Base-by-base conservation (phyloP, 2,113 vertebrate species). In the Actenoides lindsayi region DNA sequence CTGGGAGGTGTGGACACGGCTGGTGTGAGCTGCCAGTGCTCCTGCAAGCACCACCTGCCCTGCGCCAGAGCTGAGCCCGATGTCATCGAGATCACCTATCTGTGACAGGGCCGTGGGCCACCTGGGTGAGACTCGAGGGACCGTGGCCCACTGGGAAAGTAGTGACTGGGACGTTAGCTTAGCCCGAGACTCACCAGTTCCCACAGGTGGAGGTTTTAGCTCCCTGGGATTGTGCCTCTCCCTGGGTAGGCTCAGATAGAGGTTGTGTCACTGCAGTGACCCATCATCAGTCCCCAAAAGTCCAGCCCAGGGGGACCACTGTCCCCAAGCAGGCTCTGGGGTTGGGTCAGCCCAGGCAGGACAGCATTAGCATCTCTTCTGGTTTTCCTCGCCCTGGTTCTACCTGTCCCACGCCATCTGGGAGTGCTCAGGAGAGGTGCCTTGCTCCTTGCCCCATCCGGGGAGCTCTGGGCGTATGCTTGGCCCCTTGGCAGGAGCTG, bases 11-110 rank as follows among this genome's bases (percentile, higher is more conserved):
- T 2, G 60, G 68, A 33, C 8, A 2, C 5, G 17, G 70, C 57
- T 1, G 37, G 31, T 6, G 4, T 9, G 41, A 89, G 30, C 57
- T 89, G 83, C 62, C 92, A 44, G 64, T 94, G 88, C 78, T 76
- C 86, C 86, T 95, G 94, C 70, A 87, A 5, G 48, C 92, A 84
- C 2, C 90, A 86, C 81, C 83, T 85, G 10, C 78, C 91, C 59
- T n/a, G 39, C 0, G 13, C 44, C 3, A 83, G 48, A 0, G 20
- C 69, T 4, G 92, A 96, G 64, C 88, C 94, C 78, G 98, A 90
- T 1, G 21, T 96, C n/a, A 94, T 96, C 2, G 98, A 98, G 96
- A 60, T 98, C 87, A 98, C 98, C 0, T 97, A 97, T 89, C 94
- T 98, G 63, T 98, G 97, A 95, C 53, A 27, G 16, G 27, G 39